Conservation (phyloP, 2,888 invertebrate species). For the Agapostemon virescens region DNA sequence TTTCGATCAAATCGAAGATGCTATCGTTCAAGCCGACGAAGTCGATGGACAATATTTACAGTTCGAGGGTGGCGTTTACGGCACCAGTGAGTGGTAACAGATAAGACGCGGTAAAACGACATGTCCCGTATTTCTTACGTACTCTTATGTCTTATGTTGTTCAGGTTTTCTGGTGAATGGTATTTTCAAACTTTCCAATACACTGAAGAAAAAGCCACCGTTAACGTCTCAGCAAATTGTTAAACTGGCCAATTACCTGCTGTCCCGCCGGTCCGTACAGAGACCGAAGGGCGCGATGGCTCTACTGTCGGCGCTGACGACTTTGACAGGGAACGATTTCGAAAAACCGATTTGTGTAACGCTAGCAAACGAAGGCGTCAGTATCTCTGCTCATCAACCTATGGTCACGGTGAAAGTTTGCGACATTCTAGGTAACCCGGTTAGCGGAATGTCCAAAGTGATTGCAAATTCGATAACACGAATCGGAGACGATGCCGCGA, state of each 20-base stretch:
- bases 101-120: not conserved
- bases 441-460: constrained; percentile 85
- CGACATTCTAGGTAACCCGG: constrained; percentile 88
- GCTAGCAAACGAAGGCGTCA: constrained; percentile 87
- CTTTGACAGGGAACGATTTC: constrained; percentile 87
- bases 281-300: constrained; percentile 91
- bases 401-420: constrained; percentile 87
- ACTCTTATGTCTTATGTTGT: too few species aligned
- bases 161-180: constrained; percentile 84
- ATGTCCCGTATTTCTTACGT: not conserved
- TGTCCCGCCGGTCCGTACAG: constrained; percentile 94
- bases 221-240: constrained; percentile 89
- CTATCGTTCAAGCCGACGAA: constrained; percentile 97
- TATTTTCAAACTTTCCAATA: constrained; percentile 84
- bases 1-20: constrained; percentile 92
- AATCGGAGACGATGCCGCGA: constrained; percentile 87
- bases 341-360: constrained; percentile 89
- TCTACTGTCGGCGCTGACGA: constrained; percentile 89
- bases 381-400: constrained; percentile 89
- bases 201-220: constrained; percentile 86
- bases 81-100: constrained; percentile 83
- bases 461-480: constrained; percentile 89
- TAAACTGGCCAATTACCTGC: constrained; percentile 94
- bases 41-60: constrained; percentile 93
- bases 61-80: constrained; percentile 94